These are phyloP conservation scores for Silurus lanzhouensis DNA, from an alignment of 2,797 vertebrate genomes.

Conservation along the genomic window DNA sequence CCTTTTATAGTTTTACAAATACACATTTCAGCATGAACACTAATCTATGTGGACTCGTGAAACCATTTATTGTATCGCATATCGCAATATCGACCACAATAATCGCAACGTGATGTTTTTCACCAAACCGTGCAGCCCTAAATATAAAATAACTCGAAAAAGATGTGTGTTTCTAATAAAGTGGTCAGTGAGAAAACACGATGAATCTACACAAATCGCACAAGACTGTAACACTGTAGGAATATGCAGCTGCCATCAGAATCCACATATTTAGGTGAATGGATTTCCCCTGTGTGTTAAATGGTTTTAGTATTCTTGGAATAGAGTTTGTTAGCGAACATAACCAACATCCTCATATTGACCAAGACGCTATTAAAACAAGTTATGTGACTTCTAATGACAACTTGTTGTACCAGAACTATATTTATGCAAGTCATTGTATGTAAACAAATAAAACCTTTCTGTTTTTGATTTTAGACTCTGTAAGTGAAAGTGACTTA, in stretches of 20 bases:
- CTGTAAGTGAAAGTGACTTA: conserved; percentile 29
- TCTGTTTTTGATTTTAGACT: not conserved
- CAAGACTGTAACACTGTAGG: not conserved
- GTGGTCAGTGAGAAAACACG: not conserved
- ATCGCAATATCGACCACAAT: no score
- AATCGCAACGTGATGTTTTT: no score
- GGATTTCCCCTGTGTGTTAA: not conserved
- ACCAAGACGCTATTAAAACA: not conserved
- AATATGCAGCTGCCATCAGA: not conserved
- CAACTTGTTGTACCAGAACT: not conserved
- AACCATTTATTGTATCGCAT: no score
- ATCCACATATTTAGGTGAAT: not conserved
- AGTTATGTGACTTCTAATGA: not conserved
- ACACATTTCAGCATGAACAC: no score
- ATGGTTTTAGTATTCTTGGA: not conserved
- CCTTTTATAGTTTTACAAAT: no score
- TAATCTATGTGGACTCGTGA: no score
- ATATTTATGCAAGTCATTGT: not conserved
- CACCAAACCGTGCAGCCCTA: no score
- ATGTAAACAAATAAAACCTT: not conserved
- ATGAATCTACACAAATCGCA: not conserved
- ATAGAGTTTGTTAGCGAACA: not conserved
- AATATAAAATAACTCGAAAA: no score
- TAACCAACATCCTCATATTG: not conserved
- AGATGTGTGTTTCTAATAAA: not conserved